Evolutionary conservation across 2,888 invertebrate species (phyloP).

Genomic region (Ectemnius continuus): DNA sequence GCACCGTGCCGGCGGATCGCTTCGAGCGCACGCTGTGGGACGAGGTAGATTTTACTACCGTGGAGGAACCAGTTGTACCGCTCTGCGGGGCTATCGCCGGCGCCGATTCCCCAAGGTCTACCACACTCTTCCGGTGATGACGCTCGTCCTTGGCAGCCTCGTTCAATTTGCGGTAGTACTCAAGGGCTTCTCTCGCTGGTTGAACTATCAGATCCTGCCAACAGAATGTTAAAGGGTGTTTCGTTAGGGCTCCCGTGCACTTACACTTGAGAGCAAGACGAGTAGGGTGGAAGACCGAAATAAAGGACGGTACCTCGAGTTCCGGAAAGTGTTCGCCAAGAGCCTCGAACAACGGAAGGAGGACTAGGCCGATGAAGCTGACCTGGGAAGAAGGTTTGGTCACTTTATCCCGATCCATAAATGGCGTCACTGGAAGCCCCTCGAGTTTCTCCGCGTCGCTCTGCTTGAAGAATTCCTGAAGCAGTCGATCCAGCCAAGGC

Average conservation of each 20-base stretch:
- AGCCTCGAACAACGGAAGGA: conserved; percentile 89
- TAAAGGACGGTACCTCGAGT: conserved; percentile 80
- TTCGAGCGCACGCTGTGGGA: conserved; percentile 76
- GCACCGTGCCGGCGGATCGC: conserved; percentile 77
- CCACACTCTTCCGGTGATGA: conserved; percentile 81
- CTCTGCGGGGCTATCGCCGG: conserved; percentile 45
- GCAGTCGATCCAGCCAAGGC: conserved; percentile 88
- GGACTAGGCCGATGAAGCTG: conserved; percentile 89
- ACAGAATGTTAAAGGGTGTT: too few relatives aligned
- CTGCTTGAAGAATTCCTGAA: conserved; percentile 88
- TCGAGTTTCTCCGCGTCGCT: conserved; percentile 90
- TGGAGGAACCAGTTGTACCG: conserved; percentile 49
- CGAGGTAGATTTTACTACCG: conserved; percentile 75
- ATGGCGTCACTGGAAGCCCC: conserved; percentile 90
- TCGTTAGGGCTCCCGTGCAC: neutral
- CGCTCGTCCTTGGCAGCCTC: conserved; percentile 82
- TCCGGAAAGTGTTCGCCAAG: conserved; percentile 87
- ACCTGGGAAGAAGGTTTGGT: conserved; percentile 91
- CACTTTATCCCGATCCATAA: conserved; percentile 92
- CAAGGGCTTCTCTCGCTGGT: conserved; percentile 82
- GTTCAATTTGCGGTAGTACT: conserved; percentile 82
- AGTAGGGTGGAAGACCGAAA: neutral
- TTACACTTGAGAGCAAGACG: neutral
- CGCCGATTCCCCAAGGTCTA: conserved; percentile 70
- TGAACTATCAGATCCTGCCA: conserved; percentile 81